These are phyloP conservation scores for Halictus quadricinctus DNA, from an alignment of 2,888 invertebrate genomes.

Conservation along the genomic window DNA sequence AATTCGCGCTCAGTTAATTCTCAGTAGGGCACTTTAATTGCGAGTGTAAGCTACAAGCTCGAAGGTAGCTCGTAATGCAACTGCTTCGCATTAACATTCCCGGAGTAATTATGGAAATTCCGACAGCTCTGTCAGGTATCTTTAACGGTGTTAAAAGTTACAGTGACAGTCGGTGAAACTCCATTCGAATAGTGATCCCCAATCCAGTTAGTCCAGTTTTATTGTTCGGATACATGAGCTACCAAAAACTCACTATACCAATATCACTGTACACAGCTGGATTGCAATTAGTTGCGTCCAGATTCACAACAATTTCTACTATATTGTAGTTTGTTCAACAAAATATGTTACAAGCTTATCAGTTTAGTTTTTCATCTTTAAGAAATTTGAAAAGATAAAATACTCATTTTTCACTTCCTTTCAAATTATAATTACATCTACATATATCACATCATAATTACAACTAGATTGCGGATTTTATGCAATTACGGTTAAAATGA, in stretches of 20 bases:
- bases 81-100: constrained; percentile 37
- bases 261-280: neutral
- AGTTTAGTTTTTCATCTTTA: neutral
- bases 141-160: constrained; percentile 7
- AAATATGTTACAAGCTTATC: neutral
- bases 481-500: neutral
- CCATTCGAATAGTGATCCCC: neutral
- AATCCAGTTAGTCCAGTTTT: neutral
- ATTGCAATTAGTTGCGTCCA: neutral
- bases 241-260: neutral
- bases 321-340: neutral
- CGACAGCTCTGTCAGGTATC: neutral
- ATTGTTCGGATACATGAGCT: neutral
- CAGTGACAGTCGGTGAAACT: neutral
- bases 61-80: constrained; percentile 20
- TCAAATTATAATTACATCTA: neutral
- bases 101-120: constrained; percentile 24
- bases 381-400: neutral
- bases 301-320: neutral
- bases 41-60: constrained; percentile 14
- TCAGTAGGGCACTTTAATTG: constrained; percentile 29
- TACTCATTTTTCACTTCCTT: neutral
- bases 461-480: neutral
- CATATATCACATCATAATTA: neutral
- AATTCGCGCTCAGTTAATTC: constrained; percentile 44